Evolutionary conservation across 1,140 invertebrate genomes (phyloP).

Genomic region (Lepidurus packardi): DNA sequence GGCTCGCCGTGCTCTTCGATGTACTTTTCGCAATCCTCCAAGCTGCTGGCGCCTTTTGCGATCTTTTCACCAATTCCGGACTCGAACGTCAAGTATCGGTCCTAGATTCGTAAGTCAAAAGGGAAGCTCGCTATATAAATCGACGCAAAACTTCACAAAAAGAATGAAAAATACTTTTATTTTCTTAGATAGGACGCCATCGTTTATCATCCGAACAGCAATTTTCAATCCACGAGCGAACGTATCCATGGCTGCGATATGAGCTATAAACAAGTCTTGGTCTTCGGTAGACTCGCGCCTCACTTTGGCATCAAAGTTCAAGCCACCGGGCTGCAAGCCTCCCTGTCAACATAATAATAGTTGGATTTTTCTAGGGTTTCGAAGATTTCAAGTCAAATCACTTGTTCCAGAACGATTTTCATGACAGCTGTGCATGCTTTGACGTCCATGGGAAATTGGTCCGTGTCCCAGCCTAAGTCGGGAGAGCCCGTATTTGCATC

Average conservation of each 20-base stretch:
- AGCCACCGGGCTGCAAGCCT: constrained; percentile 54
- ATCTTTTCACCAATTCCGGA: constrained; percentile 55
- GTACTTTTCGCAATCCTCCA: constrained; percentile 57
- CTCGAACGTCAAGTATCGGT: constrained; percentile 52
- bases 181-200: constrained; percentile 32
- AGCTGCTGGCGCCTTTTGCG: constrained; percentile 49
- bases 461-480: constrained; percentile 50
- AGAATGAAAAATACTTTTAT: background rate
- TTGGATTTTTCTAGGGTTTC: background rate
- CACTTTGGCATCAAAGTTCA: constrained; percentile 54
- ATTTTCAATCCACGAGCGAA: constrained; percentile 52
- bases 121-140: background rate
- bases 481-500: constrained; percentile 51
- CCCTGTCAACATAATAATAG: constrained; percentile 43
- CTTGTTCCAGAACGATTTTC: constrained; percentile 54
- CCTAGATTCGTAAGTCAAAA: constrained; percentile 40
- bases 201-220: constrained; percentile 49
- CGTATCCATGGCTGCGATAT: constrained; percentile 55
- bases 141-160: background rate
- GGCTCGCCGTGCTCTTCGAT: constrained; percentile 45
- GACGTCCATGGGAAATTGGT: constrained; percentile 50
- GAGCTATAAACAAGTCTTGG: constrained; percentile 52
- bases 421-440: constrained; percentile 51
- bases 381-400: constrained; percentile 39
- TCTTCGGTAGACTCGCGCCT: constrained; percentile 50